Percentiles rank a stretch among this genome's conserved stretches.
These are phyloP conservation scores for Eretmochelys imbricata DNA, from an alignment of 2,113 vertebrate genomes.

Conservation along the genomic window DNA sequence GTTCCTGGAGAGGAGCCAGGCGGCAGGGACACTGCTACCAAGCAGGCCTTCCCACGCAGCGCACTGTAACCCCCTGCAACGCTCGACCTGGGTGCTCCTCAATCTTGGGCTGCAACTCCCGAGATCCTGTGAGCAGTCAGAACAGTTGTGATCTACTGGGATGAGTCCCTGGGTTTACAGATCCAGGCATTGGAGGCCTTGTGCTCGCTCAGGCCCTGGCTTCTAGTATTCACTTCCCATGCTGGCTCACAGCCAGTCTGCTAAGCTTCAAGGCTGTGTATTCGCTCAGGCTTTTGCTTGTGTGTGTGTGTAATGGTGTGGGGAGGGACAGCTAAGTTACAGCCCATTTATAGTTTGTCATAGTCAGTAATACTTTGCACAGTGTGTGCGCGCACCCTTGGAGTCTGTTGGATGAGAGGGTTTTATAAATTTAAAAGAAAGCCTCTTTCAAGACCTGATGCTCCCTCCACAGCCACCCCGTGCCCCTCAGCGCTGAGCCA, in stretches of 20 bases:
- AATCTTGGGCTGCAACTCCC: not conserved
- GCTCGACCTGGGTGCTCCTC: not conserved
- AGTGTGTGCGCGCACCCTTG: accelerated
- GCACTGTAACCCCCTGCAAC: too few species aligned
- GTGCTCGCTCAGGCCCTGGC: not conserved
- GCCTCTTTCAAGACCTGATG: not conserved
- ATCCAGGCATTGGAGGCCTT: not conserved
- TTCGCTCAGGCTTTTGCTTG: not conserved
- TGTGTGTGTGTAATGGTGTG: not conserved
- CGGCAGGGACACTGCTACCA: not conserved
- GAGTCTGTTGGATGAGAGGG: not conserved
- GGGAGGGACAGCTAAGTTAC: not conserved
- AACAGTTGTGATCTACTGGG: not conserved
- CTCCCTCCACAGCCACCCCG: not conserved
- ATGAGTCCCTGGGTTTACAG: not conserved
- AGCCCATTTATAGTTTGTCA: not conserved
- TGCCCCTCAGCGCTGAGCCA: not conserved
- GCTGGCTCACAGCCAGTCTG: not conserved
- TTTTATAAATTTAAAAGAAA: not conserved
- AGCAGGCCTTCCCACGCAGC: not conserved
- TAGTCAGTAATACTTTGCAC: not conserved
- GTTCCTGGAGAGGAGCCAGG: not conserved
- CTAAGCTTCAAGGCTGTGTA: not conserved
- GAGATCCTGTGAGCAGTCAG: not conserved
- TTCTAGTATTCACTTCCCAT: not conserved